These are phyloP conservation scores for Pholis gunnellus DNA, from an alignment of 2,113 vertebrate genomes.

Conservation along the genomic window DNA sequence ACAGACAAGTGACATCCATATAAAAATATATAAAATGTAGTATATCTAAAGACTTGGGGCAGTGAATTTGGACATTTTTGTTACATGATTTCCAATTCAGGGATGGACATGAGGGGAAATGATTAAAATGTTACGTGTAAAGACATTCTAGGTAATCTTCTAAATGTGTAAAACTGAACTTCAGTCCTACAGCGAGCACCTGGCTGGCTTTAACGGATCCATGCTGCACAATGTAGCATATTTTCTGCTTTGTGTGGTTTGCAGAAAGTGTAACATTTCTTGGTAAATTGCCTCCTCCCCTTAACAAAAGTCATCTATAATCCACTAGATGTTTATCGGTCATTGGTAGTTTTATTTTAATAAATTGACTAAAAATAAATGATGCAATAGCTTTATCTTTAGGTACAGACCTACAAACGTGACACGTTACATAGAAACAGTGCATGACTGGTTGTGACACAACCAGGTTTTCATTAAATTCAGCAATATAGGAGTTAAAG, in stretches of 20 bases:
- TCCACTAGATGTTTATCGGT: no score
- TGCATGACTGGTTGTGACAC: neutral
- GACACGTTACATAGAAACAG: slow-evolving; percentile 8
- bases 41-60: neutral
- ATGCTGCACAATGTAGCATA: neutral
- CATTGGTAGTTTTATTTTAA: no score
- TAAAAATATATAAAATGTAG: neutral
- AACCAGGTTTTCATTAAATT: neutral
- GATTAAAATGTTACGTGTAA: neutral
- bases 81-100: neutral
- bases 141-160: neutral
- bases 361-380: no score
- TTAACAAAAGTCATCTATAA: neutral
- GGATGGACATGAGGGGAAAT: neutral
- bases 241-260: neutral
- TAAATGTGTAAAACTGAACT: neutral
- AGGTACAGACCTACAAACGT: neutral
- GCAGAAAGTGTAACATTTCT: neutral
- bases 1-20: slow-evolving; percentile 3
- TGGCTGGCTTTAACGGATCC: neutral
- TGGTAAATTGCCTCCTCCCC: neutral
- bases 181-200: neutral
- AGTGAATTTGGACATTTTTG: neutral
- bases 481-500: slow-evolving; percentile 2
- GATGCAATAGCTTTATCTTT: no score